A percentile compares a stretch with the other conserved stretches of the same genome.
These are phyloP conservation scores for Drosophila pandora DNA, from an alignment of 1,140 invertebrate genomes.

Conservation along the genomic window DNA sequence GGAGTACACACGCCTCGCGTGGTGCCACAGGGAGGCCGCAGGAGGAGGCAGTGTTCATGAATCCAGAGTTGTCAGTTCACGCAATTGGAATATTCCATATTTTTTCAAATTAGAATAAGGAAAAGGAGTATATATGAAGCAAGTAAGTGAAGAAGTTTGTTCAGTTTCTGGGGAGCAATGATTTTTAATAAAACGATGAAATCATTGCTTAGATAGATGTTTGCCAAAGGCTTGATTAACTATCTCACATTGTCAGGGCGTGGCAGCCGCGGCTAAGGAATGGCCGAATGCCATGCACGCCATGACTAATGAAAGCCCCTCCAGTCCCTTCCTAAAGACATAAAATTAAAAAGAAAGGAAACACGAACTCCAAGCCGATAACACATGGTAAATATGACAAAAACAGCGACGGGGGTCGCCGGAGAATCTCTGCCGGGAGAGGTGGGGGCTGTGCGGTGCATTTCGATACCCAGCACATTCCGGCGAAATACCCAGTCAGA, in stretches of 20 bases:
- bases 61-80: slow-evolving; percentile 20
- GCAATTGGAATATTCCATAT: neutral
- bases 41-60: slow-evolving; percentile 31
- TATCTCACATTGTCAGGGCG: slow-evolving; percentile 51
- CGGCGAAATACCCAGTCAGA: slow-evolving; percentile 9
- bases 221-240: slow-evolving; percentile 50
- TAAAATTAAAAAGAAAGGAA: slow-evolving; percentile 19
- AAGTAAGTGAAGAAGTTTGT: no score
- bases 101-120: no score
- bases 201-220: neutral
- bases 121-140: no score
- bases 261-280: slow-evolving; percentile 52
- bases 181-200: slow-evolving; percentile 7
- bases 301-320: slow-evolving; percentile 63
- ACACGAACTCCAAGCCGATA: slow-evolving; percentile 51
- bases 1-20: slow-evolving; percentile 42
- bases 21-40: neutral
- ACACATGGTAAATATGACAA: slow-evolving; percentile 72
- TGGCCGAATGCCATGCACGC: slow-evolving; percentile 62
- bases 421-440: slow-evolving; percentile 2
- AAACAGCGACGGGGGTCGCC: neutral
- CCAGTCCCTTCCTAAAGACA: slow-evolving; percentile 52
- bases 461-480: slow-evolving; percentile 34
- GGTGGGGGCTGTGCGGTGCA: slow-evolving; percentile 47
- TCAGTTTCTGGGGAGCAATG: neutral